Base-by-base conservation (phyloP, 2,888 invertebrate species). In the Aporophyla nigra region DNA sequence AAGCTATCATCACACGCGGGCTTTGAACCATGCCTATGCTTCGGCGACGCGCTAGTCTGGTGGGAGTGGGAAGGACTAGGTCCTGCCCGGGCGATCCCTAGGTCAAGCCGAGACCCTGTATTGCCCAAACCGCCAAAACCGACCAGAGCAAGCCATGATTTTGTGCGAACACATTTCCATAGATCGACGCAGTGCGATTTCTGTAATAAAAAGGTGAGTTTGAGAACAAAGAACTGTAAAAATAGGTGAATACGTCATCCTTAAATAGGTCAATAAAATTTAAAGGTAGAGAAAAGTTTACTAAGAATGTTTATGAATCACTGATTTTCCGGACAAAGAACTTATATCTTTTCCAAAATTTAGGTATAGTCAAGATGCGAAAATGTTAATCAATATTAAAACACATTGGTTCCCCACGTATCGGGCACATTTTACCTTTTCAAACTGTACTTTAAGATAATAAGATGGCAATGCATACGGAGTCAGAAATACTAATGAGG, bases 111-210 rank as follows among this genome's bases (percentile, higher is more conserved):
- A 2, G 93, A 93, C 33, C 76, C 94, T 69, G 85, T 92, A 4
- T 85, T 91, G 0, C 92, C 94, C 0, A 89, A 90, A 14, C 92
- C 93, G 0, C 94, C 93, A 1, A 90, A 91, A 71, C 93, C 94
- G 0, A 86, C 90, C 16, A 89, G 93, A 71, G 92, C 95, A 1
- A 93, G 96, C 27, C 98, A 98, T 90, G 98, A 98, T 93, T 99
- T 99, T 91, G 97, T 98, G 74, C 97, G 98, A 73, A 99, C 98
- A 4, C 99, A 99, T 93, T 99, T 99, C 92, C 98, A 98, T 91
- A 97, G 98, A 74, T 98, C 98, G 0, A 99, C 99, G 5, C 98
- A 98, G 92, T 99, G 99, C 92, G 98, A 99, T 93, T 99, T 99
- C 93, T 99, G 99, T 95, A 98, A 98, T 79, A 99, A 99, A 92